Conservation (phyloP, 2,888 invertebrate species). For the Caenorhabditis sp. region DNA sequence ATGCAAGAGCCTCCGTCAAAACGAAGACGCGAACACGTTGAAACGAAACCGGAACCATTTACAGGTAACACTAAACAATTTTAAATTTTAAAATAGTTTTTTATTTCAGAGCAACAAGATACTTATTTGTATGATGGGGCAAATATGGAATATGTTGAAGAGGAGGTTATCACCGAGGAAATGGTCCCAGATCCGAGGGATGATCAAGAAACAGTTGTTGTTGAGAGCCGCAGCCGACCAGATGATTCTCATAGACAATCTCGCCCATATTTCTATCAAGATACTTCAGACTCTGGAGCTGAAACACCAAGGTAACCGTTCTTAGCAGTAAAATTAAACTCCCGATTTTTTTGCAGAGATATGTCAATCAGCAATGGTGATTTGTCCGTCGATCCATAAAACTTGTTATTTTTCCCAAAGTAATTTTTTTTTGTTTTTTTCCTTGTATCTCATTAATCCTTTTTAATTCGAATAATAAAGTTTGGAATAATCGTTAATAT, state of each 20-base stretch:
- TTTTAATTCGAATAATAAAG: neutral
- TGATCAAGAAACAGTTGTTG: neutral
- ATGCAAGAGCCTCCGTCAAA: conserved; percentile 1
- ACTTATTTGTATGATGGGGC: neutral
- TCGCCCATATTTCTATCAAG: neutral
- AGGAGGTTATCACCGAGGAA: conserved; percentile 35
- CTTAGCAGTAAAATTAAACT: no score
- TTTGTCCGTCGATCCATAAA: neutral
- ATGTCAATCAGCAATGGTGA: neutral
- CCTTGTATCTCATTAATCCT: conserved; percentile 1
- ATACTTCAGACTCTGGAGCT: neutral
- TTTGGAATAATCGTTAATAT: neutral
- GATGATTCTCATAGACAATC: neutral
- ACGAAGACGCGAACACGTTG: neutral
- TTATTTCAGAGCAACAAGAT: neutral
- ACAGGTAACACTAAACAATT: no score
- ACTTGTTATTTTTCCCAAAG: neutral
- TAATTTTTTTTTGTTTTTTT: neutral
- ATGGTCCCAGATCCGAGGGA: conserved; percentile 7
- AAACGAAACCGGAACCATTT: neutral
- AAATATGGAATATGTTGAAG: conserved; percentile 34
- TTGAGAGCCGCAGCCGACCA: neutral
- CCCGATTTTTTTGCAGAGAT: neutral
- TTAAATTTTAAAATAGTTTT: no score
- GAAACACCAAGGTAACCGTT: neutral